Conservation (phyloP, 2,113 vertebrate species). For the Bubalus kerabau region DNA sequence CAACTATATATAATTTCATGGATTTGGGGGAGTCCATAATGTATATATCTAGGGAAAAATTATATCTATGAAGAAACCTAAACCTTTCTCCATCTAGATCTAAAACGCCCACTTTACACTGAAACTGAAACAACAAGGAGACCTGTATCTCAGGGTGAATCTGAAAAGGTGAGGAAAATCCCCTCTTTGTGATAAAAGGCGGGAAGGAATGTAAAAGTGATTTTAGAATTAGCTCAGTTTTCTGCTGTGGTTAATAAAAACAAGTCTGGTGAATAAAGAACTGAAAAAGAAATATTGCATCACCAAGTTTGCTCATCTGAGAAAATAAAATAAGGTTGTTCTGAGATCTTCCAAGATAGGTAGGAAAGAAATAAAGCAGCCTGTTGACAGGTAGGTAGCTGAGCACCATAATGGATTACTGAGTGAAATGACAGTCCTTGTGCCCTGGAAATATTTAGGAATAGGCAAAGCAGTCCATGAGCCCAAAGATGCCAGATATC, state of each 20-base stretch:
- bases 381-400: slow-evolving; percentile 29
- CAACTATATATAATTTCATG: not conserved
- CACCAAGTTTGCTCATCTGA: slow-evolving; percentile 10
- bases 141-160: not conserved
- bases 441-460: not conserved
- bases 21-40: not conserved
- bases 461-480: not conserved
- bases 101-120: not conserved
- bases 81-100: not conserved
- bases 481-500: not conserved
- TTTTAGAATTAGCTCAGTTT: slow-evolving; percentile 24
- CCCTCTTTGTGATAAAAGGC: not conserved
- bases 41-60: not conserved
- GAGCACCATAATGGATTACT: not conserved
- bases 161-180: not conserved
- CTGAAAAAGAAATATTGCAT: slow-evolving; percentile 20
- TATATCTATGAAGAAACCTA: not conserved
- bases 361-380: slow-evolving; percentile 3
- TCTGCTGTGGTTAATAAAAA: slow-evolving; percentile 36
- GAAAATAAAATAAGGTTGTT: slow-evolving; percentile 19
- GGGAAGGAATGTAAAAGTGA: not conserved
- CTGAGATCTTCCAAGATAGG: not conserved
- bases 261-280: slow-evolving; percentile 35
- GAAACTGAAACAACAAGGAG: not conserved
- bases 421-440: not conserved